phyloP scores from a whole-genome alignment of 2,797 vertebrate genomes.

The Todus mexicanus region DNA sequence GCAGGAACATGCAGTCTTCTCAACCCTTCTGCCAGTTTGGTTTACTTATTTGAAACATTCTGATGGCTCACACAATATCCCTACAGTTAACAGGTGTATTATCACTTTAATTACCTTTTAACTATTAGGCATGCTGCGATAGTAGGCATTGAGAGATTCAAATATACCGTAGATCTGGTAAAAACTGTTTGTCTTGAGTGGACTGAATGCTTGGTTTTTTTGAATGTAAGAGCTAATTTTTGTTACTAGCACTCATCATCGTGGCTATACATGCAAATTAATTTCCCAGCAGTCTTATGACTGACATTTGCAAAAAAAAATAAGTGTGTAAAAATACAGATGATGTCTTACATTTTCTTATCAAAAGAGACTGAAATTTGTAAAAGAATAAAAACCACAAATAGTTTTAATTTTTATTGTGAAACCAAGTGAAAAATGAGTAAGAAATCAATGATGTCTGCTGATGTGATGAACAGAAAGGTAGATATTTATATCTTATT shows the following conservation, averaged over 20 bases:
- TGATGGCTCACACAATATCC: neutral
- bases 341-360: neutral
- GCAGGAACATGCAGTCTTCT: conserved; percentile 14
- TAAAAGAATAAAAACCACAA: neutral
- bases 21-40: neutral
- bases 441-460: neutral
- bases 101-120: conserved; percentile 55
- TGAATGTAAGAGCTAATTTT: neutral
- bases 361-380: neutral
- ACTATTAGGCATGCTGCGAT: conserved; percentile 42
- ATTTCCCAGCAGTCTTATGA: neutral
- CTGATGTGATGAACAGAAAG: neutral
- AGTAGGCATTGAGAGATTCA: conserved; percentile 53
- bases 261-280: neutral
- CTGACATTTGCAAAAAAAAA: neutral
- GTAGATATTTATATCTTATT: neutral
- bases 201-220: conserved; percentile 15
- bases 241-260: neutral
- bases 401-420: neutral
- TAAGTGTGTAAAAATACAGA: neutral
- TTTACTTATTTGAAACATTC: conserved; percentile 27
- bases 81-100: conserved; percentile 33
- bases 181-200: neutral
- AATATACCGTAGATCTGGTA: neutral
- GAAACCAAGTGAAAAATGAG: neutral